Base-by-base conservation (phyloP, 2,113 vertebrate genomes). In the Enhydra lutris region DNA sequence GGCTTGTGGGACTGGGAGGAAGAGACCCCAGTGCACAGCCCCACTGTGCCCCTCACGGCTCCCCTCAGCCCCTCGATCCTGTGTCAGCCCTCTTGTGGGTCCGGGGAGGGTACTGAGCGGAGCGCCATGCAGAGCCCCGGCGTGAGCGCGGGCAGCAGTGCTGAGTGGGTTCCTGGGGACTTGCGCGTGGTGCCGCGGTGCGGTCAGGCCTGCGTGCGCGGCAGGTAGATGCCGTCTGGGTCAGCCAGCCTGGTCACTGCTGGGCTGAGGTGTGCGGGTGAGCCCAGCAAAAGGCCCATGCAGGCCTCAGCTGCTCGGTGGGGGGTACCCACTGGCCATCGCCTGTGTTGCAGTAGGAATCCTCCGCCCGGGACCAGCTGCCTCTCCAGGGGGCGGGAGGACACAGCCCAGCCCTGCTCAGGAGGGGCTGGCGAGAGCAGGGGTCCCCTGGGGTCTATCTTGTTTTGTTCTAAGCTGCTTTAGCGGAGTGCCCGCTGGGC, bases 271-370 rank as follows among this genome's bases (percentile, higher is more conserved):
- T 3, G 1, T 34, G 34, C 9, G 20, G 65, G 23, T 23, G 63
- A 89, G 78, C 39, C 63, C 31, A 0, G 61, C 0, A 0, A 14
- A 36, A 39, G 39, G 17, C 10, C 34, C 34, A 0, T 18, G n/a
- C 34, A 21, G 52, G 4, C 55, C 20, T 12, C 14, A 7, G 1
- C 57, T 2, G n/a, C 42, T 26, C 12, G 0, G 1, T 26, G 13
- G 24, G 39, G 39, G 26, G 39, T 3, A 12, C 71, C 71, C 71
- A 7, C 71, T 11, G 5, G 8, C 36, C 12, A 3, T 45, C 39
- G 3, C 23, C 39, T 45, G 26, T 12, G 76, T 50, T 3, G 29
- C 14, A 0, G 10, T 47, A 17, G 14, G 74, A 47, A 18, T 29
- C 29, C 76, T 74, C 15, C 1, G 78, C 78, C 5, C 47, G 1